These are phyloP conservation scores for Cosmia pyralina DNA, from an alignment of 2,888 invertebrate genomes.

Conservation along the genomic window DNA sequence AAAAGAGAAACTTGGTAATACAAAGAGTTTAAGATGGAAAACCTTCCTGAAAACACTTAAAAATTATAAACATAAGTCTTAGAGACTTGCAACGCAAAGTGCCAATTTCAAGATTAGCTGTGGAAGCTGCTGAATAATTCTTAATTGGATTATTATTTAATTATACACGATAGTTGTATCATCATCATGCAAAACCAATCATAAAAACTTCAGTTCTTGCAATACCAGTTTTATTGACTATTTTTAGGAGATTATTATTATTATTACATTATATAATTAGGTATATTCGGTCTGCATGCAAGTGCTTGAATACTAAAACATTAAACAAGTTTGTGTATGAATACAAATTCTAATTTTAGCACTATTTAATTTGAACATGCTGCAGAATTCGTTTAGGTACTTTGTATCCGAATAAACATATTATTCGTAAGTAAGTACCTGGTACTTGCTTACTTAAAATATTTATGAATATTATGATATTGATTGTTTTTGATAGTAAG, in stretches of 20 bases:
- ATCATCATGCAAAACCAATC: background rate
- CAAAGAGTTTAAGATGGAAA: background rate
- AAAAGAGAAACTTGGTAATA: background rate
- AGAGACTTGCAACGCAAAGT: background rate
- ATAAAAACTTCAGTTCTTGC: background rate
- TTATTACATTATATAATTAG: background rate
- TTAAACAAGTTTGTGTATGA: background rate
- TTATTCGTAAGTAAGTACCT: background rate
- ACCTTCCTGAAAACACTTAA: background rate
- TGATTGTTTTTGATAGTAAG: too few relatives aligned
- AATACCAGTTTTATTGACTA: background rate
- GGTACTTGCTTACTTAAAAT: too few relatives aligned
- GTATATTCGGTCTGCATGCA: too few relatives aligned
- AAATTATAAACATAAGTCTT: background rate
- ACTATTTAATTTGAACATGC: background rate
- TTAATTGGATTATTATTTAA: background rate
- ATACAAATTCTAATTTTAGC: conserved; percentile 6
- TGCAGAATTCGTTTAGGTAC: background rate
- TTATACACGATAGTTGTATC: background rate
- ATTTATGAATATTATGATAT: too few relatives aligned
- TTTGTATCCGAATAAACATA: background rate
- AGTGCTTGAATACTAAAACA: background rate
- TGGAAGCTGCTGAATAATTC: background rate
- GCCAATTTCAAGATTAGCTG: background rate
- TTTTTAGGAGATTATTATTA: background rate